phyloP scores from a whole-genome alignment of 2,888 invertebrate genomes.

The Zygogramma bicolorata region DNA sequence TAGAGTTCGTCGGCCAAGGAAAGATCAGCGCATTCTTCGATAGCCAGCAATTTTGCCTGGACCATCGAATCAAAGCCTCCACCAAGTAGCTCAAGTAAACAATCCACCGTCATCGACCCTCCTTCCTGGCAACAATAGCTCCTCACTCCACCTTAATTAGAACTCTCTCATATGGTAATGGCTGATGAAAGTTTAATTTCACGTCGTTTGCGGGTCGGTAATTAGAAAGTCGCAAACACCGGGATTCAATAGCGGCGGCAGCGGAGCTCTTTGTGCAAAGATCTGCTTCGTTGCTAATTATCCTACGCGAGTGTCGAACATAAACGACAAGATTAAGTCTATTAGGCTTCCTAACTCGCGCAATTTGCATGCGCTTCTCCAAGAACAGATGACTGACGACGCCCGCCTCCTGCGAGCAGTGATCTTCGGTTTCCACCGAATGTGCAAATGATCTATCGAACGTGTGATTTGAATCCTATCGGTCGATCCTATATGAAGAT shows the following conservation, averaged over 20 bases:
- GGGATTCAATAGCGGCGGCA: conserved; percentile 63
- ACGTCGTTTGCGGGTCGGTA: conserved; percentile 67
- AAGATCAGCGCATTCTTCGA: too few relatives aligned
- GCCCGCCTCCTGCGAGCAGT: not conserved
- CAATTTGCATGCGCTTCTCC: conserved; percentile 64
- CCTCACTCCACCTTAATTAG: conserved; percentile 66
- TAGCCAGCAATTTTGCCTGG: too few relatives aligned
- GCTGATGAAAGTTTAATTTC: conserved; percentile 68
- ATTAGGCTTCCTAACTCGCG: conserved; percentile 67
- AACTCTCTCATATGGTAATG: conserved; percentile 68
- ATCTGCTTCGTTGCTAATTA: conserved; percentile 66
- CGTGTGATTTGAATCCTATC: too few relatives aligned
- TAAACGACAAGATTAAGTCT: conserved; percentile 68
- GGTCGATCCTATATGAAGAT: too few relatives aligned
- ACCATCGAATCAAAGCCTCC: not conserved
- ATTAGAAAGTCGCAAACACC: conserved; percentile 66
- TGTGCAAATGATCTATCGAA: not conserved
- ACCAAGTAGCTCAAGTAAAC: not conserved
- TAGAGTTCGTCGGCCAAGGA: too few relatives aligned
- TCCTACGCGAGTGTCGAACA: conserved; percentile 67
- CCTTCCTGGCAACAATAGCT: conserved; percentile 56
- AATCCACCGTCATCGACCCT: not conserved
- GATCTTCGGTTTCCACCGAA: not conserved
- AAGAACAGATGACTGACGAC: conserved; percentile 55
- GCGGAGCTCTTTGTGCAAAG: conserved; percentile 60